phyloP scores from a whole-genome alignment of 2,888 invertebrate species.

The Strigamia crassipes region DNA sequence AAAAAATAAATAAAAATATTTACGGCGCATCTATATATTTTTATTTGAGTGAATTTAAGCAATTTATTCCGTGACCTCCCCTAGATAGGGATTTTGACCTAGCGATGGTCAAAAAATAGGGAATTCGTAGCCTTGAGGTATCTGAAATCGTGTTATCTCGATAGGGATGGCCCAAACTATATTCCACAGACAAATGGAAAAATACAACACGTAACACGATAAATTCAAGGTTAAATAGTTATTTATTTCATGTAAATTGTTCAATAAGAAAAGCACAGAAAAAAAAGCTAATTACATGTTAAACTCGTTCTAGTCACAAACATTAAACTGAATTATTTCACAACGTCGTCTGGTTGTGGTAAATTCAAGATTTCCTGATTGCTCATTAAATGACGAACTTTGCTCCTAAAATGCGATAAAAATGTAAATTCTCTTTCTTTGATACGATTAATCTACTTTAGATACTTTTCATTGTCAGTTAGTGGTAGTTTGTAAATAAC shows the following conservation, averaged over 20 bases:
- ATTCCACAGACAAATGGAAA: not conserved
- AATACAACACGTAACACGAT: not conserved
- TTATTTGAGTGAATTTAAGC: too few species aligned
- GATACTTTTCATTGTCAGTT: conserved; percentile 18
- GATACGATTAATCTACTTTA: not conserved
- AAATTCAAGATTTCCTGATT: not conserved
- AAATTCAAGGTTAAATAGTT: not conserved
- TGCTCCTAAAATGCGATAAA: not conserved
- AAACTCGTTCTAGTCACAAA: not conserved
- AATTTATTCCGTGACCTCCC: too few species aligned
- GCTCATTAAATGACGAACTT: conserved; percentile 6
- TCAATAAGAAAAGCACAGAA: not conserved
- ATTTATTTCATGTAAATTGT: not conserved
- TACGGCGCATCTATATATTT: too few species aligned
- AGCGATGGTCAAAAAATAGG: not conserved
- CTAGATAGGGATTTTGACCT: too few species aligned
- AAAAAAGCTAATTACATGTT: not conserved
- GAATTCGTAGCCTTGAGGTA: not conserved
- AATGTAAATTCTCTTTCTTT: not conserved
- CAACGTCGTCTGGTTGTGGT: not conserved
- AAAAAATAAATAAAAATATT: too few species aligned
- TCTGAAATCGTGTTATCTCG: not conserved
- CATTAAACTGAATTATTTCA: not conserved
- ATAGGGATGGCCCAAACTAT: not conserved
- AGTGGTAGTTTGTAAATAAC: not conserved